Conservation (phyloP, 2,113 vertebrate genomes). For the Pogonocichla stellata region DNA sequence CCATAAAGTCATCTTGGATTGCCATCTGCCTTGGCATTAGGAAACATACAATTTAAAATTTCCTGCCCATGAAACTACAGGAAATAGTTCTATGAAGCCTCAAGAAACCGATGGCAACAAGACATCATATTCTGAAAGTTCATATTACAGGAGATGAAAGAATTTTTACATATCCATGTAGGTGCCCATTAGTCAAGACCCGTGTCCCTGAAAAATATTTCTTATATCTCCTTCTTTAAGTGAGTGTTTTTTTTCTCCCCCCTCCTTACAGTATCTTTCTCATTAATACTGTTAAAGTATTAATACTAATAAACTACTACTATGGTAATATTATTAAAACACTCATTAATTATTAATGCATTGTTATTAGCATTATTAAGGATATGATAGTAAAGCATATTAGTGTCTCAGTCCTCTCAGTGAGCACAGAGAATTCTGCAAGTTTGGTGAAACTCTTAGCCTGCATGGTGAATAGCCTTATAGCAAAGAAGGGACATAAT, state of each 20-base stretch:
- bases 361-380: not conserved
- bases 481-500: not conserved
- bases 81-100: not conserved
- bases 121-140: not conserved
- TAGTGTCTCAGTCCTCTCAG: not conserved
- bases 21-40: not conserved
- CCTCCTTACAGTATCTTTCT: not conserved
- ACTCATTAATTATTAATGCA: not conserved
- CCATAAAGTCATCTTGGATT: not conserved
- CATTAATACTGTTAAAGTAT: not conserved
- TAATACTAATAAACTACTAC: not conserved
- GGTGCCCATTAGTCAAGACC: not conserved
- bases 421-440: not conserved
- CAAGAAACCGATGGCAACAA: not conserved
- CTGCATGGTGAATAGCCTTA: not conserved
- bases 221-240: not conserved
- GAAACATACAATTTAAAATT: not conserved
- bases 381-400: not conserved
- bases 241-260: not conserved
- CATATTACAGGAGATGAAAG: not conserved
- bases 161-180: not conserved
- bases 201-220: not conserved
- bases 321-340: not conserved
- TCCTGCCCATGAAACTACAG: not conserved
- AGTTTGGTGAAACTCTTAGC: not conserved